Evolutionary conservation across 2,888 invertebrate genomes (phyloP).

Genomic region (Melanostoma scalare): DNA sequence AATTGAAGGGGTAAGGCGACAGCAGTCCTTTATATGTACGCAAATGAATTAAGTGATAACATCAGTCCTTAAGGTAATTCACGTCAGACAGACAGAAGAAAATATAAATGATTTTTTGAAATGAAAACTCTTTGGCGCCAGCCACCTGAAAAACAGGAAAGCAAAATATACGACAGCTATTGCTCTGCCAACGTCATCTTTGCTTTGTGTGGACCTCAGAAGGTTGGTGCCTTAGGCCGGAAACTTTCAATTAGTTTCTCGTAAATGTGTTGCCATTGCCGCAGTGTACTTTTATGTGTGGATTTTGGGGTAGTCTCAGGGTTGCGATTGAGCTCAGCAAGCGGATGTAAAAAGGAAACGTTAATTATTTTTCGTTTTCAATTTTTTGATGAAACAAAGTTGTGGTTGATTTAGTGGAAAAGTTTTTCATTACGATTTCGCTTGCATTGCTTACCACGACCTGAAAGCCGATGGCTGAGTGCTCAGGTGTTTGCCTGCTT

Average conservation of each 20-base stretch:
- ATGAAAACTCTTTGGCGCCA: slow-evolving; percentile 48
- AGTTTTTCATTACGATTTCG: slow-evolving; percentile 54
- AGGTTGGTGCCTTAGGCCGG: slow-evolving; percentile 51
- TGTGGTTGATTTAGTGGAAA: slow-evolving; percentile 70
- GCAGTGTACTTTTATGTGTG: slow-evolving; percentile 6
- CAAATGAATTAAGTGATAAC: slow-evolving; percentile 70
- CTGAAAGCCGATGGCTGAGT: slow-evolving; percentile 18
- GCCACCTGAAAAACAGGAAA: neutral
- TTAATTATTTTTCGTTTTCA: slow-evolving; percentile 41
- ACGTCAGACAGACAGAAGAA: slow-evolving; percentile 31
- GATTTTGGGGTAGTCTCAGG: neutral
- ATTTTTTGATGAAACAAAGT: slow-evolving; percentile 34
- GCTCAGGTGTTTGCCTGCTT: slow-evolving; percentile 55
- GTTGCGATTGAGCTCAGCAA: neutral
- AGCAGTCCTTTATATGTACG: slow-evolving; percentile 41
- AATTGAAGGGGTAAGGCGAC: slow-evolving; percentile 12
- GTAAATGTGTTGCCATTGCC: slow-evolving; percentile 49
- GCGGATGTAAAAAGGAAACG: slow-evolving; percentile 44
- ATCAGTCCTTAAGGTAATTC: slow-evolving; percentile 44
- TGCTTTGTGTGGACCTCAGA: slow-evolving; percentile 17
- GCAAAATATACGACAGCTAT: slow-evolving; percentile 13
- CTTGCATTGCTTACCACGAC: slow-evolving; percentile 38
- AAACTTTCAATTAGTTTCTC: slow-evolving; percentile 69
- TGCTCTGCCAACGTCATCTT: slow-evolving; percentile 27
- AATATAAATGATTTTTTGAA: slow-evolving; percentile 62